A percentile compares a stretch with the other conserved stretches of the same genome.
Evolutionary conservation across 53 echinoderm and acorn worm species (phyloP).

Genomic region (Apostichopus leukothele): DNA sequence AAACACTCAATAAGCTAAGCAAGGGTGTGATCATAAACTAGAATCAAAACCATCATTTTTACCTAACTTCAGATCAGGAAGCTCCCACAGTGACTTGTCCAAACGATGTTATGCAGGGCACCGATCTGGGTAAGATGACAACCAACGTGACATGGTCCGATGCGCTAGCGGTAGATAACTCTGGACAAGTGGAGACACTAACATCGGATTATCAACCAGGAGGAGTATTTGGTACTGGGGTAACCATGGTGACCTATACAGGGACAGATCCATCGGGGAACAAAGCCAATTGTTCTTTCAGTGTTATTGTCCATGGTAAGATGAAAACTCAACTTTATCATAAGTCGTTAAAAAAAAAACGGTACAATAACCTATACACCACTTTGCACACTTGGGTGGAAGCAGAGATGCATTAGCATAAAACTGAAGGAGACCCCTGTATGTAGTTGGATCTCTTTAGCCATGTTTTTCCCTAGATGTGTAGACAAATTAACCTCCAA

Average conservation of each 20-base stretch:
- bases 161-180: neutral
- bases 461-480: too few species aligned
- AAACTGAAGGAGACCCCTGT: too few species aligned
- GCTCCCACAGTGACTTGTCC: neutral
- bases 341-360: too few species aligned
- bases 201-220: neutral
- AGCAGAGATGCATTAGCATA: too few species aligned
- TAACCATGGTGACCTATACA: conserved; percentile 5
- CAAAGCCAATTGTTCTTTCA: conserved; percentile 10
- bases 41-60: neutral
- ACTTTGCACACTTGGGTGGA: too few species aligned
- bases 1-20: too few species aligned
- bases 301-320: conserved; percentile 18
- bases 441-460: too few species aligned
- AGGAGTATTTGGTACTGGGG: neutral
- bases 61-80: conserved; percentile 1
- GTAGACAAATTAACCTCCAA: too few species aligned
- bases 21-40: too few species aligned
- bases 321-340: too few species aligned
- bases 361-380: too few species aligned
- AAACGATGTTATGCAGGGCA: neutral
- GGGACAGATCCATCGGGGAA: conserved; percentile 18
- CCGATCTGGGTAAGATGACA: neutral
- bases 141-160: conserved; percentile 10
- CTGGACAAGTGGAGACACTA: neutral